Base-by-base conservation (phyloP, 2,113 vertebrate species). In the Chitala chitala region DNA sequence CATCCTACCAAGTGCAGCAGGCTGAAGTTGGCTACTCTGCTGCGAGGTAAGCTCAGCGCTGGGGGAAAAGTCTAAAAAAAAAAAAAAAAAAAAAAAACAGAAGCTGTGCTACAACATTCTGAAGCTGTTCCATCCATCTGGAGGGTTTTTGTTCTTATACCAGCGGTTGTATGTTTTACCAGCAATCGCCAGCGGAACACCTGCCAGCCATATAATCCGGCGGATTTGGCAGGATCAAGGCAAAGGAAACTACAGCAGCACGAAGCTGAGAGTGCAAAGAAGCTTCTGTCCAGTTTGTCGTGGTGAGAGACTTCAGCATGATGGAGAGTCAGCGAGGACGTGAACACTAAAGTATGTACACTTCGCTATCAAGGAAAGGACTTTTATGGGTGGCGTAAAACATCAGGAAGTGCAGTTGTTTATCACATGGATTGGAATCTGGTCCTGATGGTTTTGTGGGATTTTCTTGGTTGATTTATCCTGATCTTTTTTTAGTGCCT, bases 1-100 rank as follows among this genome's bases (percentile, higher is more conserved):
- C 58, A 50, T 46, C 72, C 58, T 63, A 73, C 44, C 56, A 44
- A 51, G 72, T 22, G 44, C 72, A 64, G 72, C 72, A 51, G 58
- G 42, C 72, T 64, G 58, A 48, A 51, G 56, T 61, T 73, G 42
- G 42, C 42, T 44, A 63, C 71, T 73, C 26, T 5, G 29, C 46
- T 73, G 44, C 3, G 44, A 48, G 29, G 9, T 20, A 26, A 36
- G 53, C 36, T 55, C 33, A 58, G 70, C 54, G 9, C 70, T 58
- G 56, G 58, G 51, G 42, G 15, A 50, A 53, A 61, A 24, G 40
- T 29, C 40, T 24, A 68, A 22, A 3, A 40, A 48, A 40, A 4
- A 24, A n/a, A n/a, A n/a, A n/a, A n/a, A n/a, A n/a, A n/a, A n/a
- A n/a, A n/a, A n/a, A 50, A 17, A 65, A 13, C 26, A 48, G 65